These are phyloP conservation scores for Lordiphosa stackelbergi DNA, from an alignment of 1,140 invertebrate genomes.

Conservation along the genomic window DNA sequence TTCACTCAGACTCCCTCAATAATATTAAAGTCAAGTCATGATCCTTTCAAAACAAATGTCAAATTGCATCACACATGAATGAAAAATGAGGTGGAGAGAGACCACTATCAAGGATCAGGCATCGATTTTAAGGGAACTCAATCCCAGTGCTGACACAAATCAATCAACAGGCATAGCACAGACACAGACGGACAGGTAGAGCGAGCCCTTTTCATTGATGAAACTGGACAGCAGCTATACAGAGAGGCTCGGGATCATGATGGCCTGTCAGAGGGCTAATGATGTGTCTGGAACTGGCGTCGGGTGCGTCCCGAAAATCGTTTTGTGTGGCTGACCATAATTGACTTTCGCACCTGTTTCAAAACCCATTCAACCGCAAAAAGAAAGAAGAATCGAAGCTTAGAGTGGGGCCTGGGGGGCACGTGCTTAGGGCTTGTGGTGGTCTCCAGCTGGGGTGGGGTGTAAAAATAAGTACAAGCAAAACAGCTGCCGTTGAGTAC, in stretches of 20 bases:
- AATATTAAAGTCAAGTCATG: conserved; percentile 33
- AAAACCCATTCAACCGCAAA: conserved; percentile 30
- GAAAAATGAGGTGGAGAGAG: conserved; percentile 32
- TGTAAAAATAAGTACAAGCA: conserved; percentile 19
- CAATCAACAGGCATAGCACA: conserved; percentile 35
- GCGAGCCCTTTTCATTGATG: conserved; percentile 9
- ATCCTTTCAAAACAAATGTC: conserved; percentile 26
- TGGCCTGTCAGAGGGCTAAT: conserved; percentile 37
- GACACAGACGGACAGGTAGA: conserved; percentile 13
- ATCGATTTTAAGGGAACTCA: conserved; percentile 3
- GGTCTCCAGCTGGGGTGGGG: conserved; percentile 19
- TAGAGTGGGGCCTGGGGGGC: conserved; percentile 15
- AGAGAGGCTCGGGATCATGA: conserved; percentile 28
- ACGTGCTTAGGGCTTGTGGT: conserved; percentile 32
- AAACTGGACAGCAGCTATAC: conserved; percentile 9
- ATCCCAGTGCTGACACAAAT: conserved; percentile 56
- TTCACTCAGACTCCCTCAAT: conserved; percentile 9
- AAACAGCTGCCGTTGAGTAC: conserved; percentile 17
- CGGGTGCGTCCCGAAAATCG: conserved; percentile 39
- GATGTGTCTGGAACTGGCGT: conserved; percentile 37
- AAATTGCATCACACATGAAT: conserved; percentile 44
- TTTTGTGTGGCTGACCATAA: conserved; percentile 30
- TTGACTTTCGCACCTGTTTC: conserved; percentile 48
- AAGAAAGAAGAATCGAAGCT: conserved; percentile 4
- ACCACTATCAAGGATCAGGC: conserved; percentile 28